Evolutionary conservation across 2,113 vertebrate species (phyloP), one percentile per base, ranked within the genome.

Genomic region (Ictalurus furcatus): DNA sequence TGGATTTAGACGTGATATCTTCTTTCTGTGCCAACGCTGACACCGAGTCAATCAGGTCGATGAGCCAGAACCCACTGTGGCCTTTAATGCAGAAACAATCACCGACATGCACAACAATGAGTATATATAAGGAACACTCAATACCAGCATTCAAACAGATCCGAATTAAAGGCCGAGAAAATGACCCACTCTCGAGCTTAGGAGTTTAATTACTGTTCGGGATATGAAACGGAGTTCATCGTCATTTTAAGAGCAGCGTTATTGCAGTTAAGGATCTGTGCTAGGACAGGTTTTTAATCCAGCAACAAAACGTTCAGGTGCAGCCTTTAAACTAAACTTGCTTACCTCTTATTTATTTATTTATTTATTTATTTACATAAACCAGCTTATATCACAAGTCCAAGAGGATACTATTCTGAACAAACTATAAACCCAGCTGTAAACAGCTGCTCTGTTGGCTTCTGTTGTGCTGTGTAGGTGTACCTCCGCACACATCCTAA

Each of bases 11-110:
- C 4, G 19, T 0, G 63, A 56, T 28, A 69, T 73, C 87, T 58
- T 52, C 58, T 87, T 88, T 88, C 78, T 34, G 52, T 58, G 79
- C 79, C 79, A 71, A 21, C 79, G 21, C 63, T 58, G 78, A 88
- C 79, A 73, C 63, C 19, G 30, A 83, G 65, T 80, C 67, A 2
- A 83, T 73, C 16, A 37, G 34, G 9, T n/a, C 2, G 13, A 79
- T 58, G 73, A 80, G 73, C 17, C 84, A 71, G 25, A 71, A 44
- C 21, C 30, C 54, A 37, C 4, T 59, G 48, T 58, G 16, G n/a
- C n/a, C n/a, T 34, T 30, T 58, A 80, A n/a, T 30, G 2, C 13
- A 19, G 7, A 28, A 48, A 52, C 13, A 4, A 76, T n/a, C 11
- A 2, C 40, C 44, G 28, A 52, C 44, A 74, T 1, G 0, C 25